Evolutionary conservation across 2,888 invertebrate genomes (phyloP), one percentile per base, ranked within the genome.

Genomic region (Scelioninae gen. 1): DNA sequence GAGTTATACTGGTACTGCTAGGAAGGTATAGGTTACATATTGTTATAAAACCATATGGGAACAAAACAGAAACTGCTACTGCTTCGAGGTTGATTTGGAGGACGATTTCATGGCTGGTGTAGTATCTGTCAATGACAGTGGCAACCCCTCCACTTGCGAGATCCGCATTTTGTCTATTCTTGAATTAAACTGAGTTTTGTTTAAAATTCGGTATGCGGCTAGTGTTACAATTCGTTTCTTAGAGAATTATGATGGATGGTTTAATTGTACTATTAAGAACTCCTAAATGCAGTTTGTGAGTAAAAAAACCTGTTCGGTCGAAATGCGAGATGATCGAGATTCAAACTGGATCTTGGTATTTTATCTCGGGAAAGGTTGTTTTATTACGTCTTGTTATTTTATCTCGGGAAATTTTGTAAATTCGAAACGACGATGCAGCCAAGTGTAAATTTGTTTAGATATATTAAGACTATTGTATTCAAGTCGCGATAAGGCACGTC

Each of bases 141-240:
- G 13, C 45, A 8, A 84, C 84, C 13, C 83, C 84, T n/a, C 87
- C 86, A 43, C 83, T 82, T 9, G 81, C 84, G 10, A 56, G 47
- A 7, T 56, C 29, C 49, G 15, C 8, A 34, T 80, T 45, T 8
- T 10, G 11, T 51, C 82, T 66, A 10, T 80, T 84, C 68, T 78
- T 84, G 8, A 38, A 43, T 32, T 45, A 63, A 3, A 3, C 5
- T 10, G 9, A 32, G 10, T 56, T 55, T 16, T 75, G 56, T 71
- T 47, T 69, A 3, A 51, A 15, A 16, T 63, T 62, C 2, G 40
- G 5, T 23, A 6, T 5, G 13, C 40, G 9, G 16, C 65, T 10
- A 6, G 7, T 4, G 65, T 76, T 76, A 8, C 43, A 63, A 29
- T 79, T 78, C 7, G 66, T 83, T 79, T 79, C 75, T 71, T 75